Evolutionary conservation across 2,888 invertebrate species (phyloP).

Genomic region (Clivina fossor): DNA sequence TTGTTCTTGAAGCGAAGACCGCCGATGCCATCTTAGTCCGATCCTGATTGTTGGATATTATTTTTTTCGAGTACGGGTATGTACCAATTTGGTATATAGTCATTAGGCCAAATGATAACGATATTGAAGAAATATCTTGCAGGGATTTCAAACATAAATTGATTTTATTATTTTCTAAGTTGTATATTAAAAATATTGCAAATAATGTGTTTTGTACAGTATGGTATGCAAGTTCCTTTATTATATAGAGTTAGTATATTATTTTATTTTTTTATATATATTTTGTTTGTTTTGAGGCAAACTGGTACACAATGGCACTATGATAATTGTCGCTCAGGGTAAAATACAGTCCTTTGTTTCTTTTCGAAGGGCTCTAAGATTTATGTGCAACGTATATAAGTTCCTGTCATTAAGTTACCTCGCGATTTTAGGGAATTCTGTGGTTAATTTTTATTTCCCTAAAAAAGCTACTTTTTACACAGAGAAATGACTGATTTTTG

Average conservation of each 20-base stretch:
- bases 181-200: conserved; percentile 33
- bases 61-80: conserved; percentile 38
- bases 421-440: conserved; percentile 6
- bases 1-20: conserved; percentile 54
- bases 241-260: conserved; percentile 20
- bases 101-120: background rate
- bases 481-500: no score
- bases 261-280: conserved; percentile 10
- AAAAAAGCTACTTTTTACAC: no score
- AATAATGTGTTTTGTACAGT: conserved; percentile 46
- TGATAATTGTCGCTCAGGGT: conserved; percentile 27
- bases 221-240: conserved; percentile 54
- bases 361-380: background rate
- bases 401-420: conserved; percentile 31
- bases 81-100: conserved; percentile 21
- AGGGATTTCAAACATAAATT: background rate
- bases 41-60: conserved; percentile 22
- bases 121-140: background rate
- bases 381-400: conserved; percentile 21
- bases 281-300: conserved; percentile 8
- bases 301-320: conserved; percentile 27
- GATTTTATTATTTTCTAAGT: conserved; percentile 13
- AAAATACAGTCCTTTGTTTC: no score
- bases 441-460: conserved; percentile 1
- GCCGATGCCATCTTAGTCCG: conserved; percentile 37